Base-by-base conservation (phyloP, 2,888 invertebrate species). In the Brachyopa scutellaris region DNA sequence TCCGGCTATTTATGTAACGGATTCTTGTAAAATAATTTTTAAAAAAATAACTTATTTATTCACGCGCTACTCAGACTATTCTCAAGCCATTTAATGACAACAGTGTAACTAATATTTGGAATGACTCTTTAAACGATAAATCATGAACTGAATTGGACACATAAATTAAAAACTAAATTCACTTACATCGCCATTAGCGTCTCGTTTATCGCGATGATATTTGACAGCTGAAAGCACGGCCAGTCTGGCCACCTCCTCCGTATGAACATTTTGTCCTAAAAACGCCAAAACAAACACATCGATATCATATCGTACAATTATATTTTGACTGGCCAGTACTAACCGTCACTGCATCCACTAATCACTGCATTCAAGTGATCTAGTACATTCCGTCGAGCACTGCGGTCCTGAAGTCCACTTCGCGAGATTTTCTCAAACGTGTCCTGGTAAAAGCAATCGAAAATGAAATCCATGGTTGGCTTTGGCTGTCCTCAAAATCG, bases 321-420 rank as follows among this genome's bases (percentile, higher is more conserved):
- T n/a, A n/a, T n/a, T n/a, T n/a, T n/a, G n/a, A n/a, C n/a, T n/a
- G 26, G 26, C 26, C 11, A n/a, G 5, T 21, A 85, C 85, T 77
- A 70, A 88, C 89, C 90, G 79, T 87, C 88, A 84, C 89, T 90
- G 88, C 95, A 95, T 79, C 95, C 96, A 86, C 94, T 92, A 85
- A 96, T 96, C 53, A 96, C 92, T 13, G 95, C 93, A 87, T 93
- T 95, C 86, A 96, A 93, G 90, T 95, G 96, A 87, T 95, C 94
- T 61, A 95, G 94, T 55, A 96, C 91, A 86, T 94, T 93, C 31
- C 93, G 91, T 31, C 96, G 92, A 86, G 94, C 95, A 86, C 93
- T 93, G 23, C 95, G 92, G 57, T 94, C 94, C 85, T 94, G 94
- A 59, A 96, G 91, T 85, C 93, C 93, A 89, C 94, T 95, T 7